Percentiles rank a stretch among this genome's conserved stretches.
phyloP scores from a whole-genome alignment of 2,113 vertebrate genomes.

The Carollia perspicillata region DNA sequence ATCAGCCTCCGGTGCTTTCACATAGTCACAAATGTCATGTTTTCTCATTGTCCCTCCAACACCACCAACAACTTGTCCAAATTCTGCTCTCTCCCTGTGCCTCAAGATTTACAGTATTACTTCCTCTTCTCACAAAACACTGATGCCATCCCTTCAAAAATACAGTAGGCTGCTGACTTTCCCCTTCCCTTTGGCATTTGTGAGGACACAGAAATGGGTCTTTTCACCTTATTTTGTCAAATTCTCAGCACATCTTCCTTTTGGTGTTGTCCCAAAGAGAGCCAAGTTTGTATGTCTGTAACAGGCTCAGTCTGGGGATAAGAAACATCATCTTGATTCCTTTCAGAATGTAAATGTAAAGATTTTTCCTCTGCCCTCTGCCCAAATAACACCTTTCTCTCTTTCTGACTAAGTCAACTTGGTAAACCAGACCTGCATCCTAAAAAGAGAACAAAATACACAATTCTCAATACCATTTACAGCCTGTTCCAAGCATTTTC shows the following conservation, averaged over 20 bases:
- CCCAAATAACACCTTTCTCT: neutral
- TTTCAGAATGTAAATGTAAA: neutral
- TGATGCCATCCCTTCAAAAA: neutral
- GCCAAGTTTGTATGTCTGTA: neutral
- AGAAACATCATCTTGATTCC: neutral
- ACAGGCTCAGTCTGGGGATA: neutral
- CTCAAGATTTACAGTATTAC: neutral
- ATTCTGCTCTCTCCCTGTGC: neutral
- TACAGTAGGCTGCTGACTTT: neutral
- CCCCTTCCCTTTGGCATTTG: neutral
- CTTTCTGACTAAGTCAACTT: neutral
- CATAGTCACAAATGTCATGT: neutral
- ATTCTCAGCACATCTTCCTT: neutral
- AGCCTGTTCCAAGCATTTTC: neutral
- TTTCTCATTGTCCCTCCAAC: neutral
- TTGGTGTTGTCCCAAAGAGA: neutral
- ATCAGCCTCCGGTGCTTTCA: neutral
- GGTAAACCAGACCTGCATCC: neutral
- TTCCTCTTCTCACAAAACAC: neutral
- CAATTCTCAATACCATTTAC: constrained; percentile 7
- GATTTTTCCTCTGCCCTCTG: neutral
- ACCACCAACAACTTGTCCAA: neutral
- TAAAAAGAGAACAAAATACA: neutral
- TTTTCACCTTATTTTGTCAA: neutral
- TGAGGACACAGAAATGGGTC: neutral